phyloP scores from a whole-genome alignment of 1,140 invertebrate genomes.

The Aphelenchoides avenae region DNA sequence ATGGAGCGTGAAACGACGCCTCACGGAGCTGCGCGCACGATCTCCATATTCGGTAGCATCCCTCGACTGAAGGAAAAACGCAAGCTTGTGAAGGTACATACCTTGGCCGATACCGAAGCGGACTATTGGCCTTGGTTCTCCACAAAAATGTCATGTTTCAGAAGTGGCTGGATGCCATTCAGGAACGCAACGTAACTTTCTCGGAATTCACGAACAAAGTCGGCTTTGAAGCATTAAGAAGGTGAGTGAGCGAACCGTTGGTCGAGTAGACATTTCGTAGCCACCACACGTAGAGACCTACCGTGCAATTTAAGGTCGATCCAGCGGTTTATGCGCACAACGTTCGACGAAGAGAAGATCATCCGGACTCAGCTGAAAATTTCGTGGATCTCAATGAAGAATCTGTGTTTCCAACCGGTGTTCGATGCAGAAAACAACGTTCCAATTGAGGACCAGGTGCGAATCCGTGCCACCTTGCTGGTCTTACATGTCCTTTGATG shows the following conservation, averaged over 20 bases:
- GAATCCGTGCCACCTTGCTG: too few relatives aligned
- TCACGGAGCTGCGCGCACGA: conserved; percentile 14
- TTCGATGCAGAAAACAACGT: conserved; percentile 47
- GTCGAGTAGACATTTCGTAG: too few relatives aligned
- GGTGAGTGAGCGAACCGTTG: too few relatives aligned
- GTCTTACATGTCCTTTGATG: conserved; percentile 5
- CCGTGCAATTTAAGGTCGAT: conserved; percentile 28
- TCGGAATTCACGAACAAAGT: conserved; percentile 50
- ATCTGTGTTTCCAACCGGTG: conserved; percentile 51
- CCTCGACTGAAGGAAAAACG: conserved; percentile 21
- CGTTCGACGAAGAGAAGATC: conserved; percentile 47
- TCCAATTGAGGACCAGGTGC: conserved; percentile 48
- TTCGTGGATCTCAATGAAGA: conserved; percentile 49
- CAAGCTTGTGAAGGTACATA: conserved; percentile 16
- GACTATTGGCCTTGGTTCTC: conserved; percentile 2
- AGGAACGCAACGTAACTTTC: conserved; percentile 45
- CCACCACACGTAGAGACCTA: too few relatives aligned
- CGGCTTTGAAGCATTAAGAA: conserved; percentile 30
- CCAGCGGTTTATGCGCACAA: conserved; percentile 46
- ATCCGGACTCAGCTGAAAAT: conserved; percentile 43
- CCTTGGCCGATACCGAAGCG: too few relatives aligned
- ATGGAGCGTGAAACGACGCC: conserved; percentile 32
- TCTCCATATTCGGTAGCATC: conserved; percentile 17
- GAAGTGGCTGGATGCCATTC: conserved; percentile 46
- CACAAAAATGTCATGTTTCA: conserved; percentile 25